phyloP scores from a whole-genome alignment of 35 echinoderm and acorn worm genomes.

The Lytechinus pictus region DNA sequence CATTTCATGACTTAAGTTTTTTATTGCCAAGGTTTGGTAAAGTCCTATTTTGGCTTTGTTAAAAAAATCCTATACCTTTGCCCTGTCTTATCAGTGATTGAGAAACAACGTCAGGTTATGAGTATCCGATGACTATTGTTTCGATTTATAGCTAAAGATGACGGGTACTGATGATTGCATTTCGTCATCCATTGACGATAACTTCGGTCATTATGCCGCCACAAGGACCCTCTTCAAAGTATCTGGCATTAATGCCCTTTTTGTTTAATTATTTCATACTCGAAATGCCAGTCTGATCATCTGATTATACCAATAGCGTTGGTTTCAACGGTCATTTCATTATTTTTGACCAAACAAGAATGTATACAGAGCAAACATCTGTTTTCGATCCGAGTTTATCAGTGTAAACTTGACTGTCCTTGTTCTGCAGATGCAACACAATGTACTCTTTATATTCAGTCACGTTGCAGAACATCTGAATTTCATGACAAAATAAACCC shows the following conservation, averaged over 20 bases:
- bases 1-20: not conserved
- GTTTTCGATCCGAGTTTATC: not conserved
- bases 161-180: no score
- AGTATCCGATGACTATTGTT: not conserved
- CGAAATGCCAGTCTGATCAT: no score
- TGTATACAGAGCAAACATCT: not conserved
- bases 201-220: no score
- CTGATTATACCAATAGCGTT: no score
- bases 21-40: not conserved
- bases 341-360: not conserved
- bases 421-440: not conserved
- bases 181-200: no score
- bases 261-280: no score
- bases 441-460: not conserved
- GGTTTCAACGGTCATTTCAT: no score
- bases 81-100: not conserved
- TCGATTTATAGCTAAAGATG: not conserved
- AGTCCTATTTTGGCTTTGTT: not conserved
- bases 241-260: no score
- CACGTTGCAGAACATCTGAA: not conserved
- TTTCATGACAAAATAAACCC: no score
- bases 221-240: no score
- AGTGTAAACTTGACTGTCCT: not conserved
- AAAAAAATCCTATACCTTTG: not conserved
- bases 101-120: not conserved